phyloP scores from a whole-genome alignment of 2,113 vertebrate genomes.

The Narcine bancroftii region DNA sequence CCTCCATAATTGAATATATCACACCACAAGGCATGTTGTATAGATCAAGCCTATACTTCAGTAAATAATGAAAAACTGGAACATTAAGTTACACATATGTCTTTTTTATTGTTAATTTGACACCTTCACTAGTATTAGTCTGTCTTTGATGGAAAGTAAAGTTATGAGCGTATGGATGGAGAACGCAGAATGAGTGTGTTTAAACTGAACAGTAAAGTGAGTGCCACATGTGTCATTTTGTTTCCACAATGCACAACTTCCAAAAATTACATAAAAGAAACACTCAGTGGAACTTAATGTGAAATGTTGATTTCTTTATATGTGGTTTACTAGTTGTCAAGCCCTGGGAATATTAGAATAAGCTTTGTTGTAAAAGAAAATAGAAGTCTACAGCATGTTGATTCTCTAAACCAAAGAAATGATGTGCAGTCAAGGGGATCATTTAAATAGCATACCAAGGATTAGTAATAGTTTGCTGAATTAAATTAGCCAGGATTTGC shows the following conservation, averaged over 20 bases:
- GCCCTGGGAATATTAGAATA: not conserved
- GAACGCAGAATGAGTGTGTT: not conserved
- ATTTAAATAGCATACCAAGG: constrained; percentile 23
- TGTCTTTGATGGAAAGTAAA: not conserved
- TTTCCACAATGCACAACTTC: not conserved
- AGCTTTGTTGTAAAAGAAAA: constrained; percentile 26
- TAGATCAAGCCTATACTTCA: not conserved
- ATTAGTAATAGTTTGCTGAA: constrained; percentile 36
- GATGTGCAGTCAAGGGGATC: constrained; percentile 25
- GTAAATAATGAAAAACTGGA: not conserved
- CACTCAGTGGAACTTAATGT: not conserved
- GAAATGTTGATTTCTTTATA: constrained; percentile 9
- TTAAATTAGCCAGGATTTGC: constrained; percentile 35
- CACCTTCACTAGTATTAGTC: not conserved
- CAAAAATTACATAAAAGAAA: constrained; percentile 9
- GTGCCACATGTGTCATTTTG: not conserved
- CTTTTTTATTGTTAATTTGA: not conserved
- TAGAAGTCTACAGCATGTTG: constrained; percentile 21
- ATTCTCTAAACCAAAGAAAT: constrained; percentile 28
- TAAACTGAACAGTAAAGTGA: constrained; percentile 12
- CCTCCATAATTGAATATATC: too few relatives aligned
- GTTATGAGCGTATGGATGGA: not conserved
- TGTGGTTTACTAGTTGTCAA: constrained; percentile 3
- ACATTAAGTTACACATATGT: too few relatives aligned
- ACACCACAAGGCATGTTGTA: not conserved